Conservation (phyloP, 1,140 invertebrate species). For the Dreissena rostriformis region DNA sequence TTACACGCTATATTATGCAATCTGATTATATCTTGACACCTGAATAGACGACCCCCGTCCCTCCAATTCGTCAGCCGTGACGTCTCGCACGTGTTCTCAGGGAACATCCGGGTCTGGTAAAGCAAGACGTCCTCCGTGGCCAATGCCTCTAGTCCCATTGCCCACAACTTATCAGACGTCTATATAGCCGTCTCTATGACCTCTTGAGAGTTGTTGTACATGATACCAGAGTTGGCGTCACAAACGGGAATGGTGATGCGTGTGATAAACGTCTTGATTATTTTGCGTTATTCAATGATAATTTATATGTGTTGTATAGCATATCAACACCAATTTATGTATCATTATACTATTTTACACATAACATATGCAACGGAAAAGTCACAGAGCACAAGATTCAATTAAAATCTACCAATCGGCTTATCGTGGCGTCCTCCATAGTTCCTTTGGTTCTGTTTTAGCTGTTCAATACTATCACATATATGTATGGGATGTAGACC, state of each 20-base stretch:
- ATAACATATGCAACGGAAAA: no score
- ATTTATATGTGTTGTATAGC: neutral
- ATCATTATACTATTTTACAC: no score
- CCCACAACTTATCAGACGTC: slow-evolving; percentile 42
- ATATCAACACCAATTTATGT: no score
- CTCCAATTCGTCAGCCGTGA: slow-evolving; percentile 23
- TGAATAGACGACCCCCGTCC: slow-evolving; percentile 22
- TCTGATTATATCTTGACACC: slow-evolving; percentile 5
- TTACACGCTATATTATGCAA: no score
- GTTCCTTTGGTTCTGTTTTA: no score
- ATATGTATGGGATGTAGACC: no score
- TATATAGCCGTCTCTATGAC: slow-evolving; percentile 40
- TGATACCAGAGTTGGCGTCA: slow-evolving; percentile 15
- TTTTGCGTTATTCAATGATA: neutral
- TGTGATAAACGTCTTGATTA: neutral
- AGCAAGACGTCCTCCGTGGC: neutral
- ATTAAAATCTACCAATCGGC: no score
- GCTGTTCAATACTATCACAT: no score
- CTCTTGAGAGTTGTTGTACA: slow-evolving; percentile 31
- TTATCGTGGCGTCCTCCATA: no score
- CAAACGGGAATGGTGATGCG: neutral
- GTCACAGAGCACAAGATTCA: no score
- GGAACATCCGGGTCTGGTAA: neutral
- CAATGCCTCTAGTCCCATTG: slow-evolving; percentile 31
- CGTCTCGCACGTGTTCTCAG: slow-evolving; percentile 22